Evolutionary conservation across 2,113 vertebrate species (phyloP), one percentile per base, ranked within the genome.

Genomic region (Anser cygnoides): DNA sequence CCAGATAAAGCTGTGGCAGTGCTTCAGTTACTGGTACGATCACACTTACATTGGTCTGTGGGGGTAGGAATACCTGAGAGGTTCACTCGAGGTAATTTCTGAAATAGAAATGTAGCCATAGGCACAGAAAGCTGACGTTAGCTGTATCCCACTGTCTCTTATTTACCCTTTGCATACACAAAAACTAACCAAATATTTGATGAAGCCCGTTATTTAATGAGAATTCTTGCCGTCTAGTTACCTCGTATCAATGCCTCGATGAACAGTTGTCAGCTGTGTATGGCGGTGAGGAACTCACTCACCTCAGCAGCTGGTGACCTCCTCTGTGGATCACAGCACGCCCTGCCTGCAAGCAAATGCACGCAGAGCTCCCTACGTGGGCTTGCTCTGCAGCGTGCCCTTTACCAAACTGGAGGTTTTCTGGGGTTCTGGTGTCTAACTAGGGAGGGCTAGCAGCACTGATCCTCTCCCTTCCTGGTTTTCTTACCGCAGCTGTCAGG

Each of bases 51-150:
- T 62, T 70, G 54, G 75, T 94, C 39, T 59, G 58, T 18, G 4
- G 13, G 54, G 73, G 19, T 58, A 63, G 66, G 43, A 66, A 11
- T 66, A 54, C 16, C 17, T 68, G 44, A 58, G 44, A 31, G 20
- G 55, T 71, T 90, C 57, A 25, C 29, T 61, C 55, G 73, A 93
- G 52, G 33, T 79, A 19, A 37, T 90, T 91, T 83, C 54, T 12
- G 10, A 75, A 89, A 10, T 65, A 58, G 39, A 43, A 37, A 54
- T 13, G 7, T 37, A 67, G 55, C 35, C 65, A 26, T 2, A 61
- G 70, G 44, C 49, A 35, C 66, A 63, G 52, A 39, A 75, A 37
- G 39, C 59, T 52, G 35, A 37, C 35, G 25, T 37, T 33, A 52
- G 59, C 21, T 82, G 20, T 43, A 43, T 72, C 61, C 86, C 28